A percentile compares a stretch with the other conserved stretches of the same genome.
These are phyloP conservation scores for Fulica atra DNA, from an alignment of 2,113 vertebrate species.

Conservation along the genomic window DNA sequence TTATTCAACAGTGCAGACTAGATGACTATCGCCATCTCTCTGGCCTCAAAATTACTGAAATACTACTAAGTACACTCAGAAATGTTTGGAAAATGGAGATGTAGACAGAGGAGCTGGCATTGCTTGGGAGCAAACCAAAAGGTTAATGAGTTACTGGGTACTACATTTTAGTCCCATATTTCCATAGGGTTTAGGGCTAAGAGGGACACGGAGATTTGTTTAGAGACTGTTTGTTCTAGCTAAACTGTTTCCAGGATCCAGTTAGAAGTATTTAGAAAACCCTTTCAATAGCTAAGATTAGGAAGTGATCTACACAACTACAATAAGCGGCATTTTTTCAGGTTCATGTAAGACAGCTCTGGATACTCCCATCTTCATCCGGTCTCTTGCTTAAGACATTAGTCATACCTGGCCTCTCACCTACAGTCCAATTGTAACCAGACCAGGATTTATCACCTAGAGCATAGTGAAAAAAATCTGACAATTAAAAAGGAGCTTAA, in stretches of 20 bases:
- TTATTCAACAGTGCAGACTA: background rate
- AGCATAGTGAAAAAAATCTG: background rate
- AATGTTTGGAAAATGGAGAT: background rate
- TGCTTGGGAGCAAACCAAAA: background rate
- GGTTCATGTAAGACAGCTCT: background rate
- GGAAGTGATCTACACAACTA: background rate
- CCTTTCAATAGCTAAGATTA: background rate
- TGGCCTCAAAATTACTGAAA: background rate
- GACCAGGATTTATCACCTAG: background rate
- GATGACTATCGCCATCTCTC: background rate
- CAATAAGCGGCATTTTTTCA: background rate
- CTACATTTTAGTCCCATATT: background rate
- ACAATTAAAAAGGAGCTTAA: background rate
- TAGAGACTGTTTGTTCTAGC: background rate
- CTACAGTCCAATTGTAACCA: background rate
- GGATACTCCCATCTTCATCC: background rate
- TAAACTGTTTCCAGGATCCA: constrained; percentile 2
- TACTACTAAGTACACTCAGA: background rate
- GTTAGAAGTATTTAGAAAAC: background rate
- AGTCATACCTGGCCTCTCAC: background rate
- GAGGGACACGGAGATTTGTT: background rate
- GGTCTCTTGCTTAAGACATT: background rate
- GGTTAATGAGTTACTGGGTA: background rate
- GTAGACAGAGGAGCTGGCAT: background rate
- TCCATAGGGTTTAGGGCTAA: background rate